phyloP scores from a whole-genome alignment of 2,888 invertebrate genomes.

The Tenthredo distinguenda region DNA sequence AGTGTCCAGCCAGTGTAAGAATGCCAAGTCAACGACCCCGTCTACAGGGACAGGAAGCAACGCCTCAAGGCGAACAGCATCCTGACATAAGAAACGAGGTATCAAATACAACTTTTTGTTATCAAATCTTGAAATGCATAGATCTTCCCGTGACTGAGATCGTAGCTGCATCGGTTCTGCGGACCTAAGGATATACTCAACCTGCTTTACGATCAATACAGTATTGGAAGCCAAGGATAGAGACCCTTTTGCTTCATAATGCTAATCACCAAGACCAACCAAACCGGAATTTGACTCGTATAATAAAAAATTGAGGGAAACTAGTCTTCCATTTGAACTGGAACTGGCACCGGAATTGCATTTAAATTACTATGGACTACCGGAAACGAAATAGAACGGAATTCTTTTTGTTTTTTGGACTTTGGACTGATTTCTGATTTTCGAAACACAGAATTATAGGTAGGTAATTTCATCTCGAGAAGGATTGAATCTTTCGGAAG shows the following conservation, averaged over 20 bases:
- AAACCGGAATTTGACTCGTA: conserved; percentile 11
- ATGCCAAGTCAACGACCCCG: conserved; percentile 72
- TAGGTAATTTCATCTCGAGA: background rate
- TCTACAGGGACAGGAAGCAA: conserved; percentile 55
- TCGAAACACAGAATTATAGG: background rate
- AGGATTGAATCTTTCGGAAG: background rate
- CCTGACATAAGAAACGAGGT: conserved; percentile 44
- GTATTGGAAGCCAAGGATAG: background rate
- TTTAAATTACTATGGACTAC: background rate
- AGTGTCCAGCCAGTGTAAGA: conserved; percentile 60
- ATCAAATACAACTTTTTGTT: background rate
- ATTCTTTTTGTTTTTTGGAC: no score
- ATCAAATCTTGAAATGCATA: background rate
- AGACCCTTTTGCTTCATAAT: background rate
- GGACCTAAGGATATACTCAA: background rate
- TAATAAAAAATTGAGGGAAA: background rate
- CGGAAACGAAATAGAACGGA: background rate
- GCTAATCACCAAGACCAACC: background rate
- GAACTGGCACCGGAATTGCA: background rate
- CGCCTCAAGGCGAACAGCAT: conserved; percentile 72
- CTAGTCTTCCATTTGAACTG: background rate
- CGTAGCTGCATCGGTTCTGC: background rate
- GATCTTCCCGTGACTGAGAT: background rate
- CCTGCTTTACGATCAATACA: background rate
- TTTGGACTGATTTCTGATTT: no score